A percentile compares a stretch with the other conserved stretches of the same genome.
Evolutionary conservation across 2,113 vertebrate species (phyloP).

Genomic region (Malurus elegans): DNA sequence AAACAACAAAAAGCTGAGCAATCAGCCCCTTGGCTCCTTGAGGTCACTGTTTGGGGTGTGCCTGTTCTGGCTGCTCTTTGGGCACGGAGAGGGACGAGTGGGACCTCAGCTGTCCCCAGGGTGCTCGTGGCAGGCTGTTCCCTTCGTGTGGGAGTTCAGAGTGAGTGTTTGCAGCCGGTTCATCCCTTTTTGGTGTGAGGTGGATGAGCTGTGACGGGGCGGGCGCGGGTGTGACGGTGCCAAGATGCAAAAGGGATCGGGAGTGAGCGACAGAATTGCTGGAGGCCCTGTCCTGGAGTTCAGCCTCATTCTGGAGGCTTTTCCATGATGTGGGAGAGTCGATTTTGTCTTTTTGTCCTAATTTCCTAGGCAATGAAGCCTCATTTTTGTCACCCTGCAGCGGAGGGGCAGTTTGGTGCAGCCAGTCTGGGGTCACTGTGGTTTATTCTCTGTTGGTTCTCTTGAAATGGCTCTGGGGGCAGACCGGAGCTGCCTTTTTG

Average conservation of each 20-base stretch:
- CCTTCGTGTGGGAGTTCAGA: background rate
- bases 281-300: background rate
- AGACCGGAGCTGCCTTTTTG: background rate
- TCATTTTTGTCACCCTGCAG: background rate
- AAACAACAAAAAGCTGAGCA: background rate
- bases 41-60: background rate
- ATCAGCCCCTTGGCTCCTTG: background rate
- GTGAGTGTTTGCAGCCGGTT: background rate
- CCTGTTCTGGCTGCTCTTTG: background rate
- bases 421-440: background rate
- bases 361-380: background rate
- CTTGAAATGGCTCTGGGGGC: background rate
- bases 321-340: fast-evolving
- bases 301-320: background rate
- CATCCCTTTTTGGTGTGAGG: background rate
- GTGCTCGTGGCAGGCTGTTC: background rate
- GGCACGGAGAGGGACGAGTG: fast-evolving
- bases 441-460: background rate
- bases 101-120: background rate
- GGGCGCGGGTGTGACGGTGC: background rate
- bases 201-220: background rate
- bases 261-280: background rate
- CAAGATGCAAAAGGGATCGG: fast-evolving
- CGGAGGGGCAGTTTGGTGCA: background rate
- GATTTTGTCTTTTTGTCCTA: background rate